Evolutionary conservation across 2,113 vertebrate genomes (phyloP).

Genomic region (Cryptotis parvus): DNA sequence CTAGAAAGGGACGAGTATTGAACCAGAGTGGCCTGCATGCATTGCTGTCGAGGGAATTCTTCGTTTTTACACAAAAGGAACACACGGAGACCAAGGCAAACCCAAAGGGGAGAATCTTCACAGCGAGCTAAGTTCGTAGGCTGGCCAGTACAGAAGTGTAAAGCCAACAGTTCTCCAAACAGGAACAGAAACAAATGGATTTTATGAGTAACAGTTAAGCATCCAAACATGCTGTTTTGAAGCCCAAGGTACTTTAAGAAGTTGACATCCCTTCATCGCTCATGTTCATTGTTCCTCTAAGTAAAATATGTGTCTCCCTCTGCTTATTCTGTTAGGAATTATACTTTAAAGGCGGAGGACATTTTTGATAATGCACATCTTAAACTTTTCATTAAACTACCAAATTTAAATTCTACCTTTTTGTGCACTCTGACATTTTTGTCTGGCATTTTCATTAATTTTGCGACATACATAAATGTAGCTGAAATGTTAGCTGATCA

Average conservation of each 20-base stretch:
- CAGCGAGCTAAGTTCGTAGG: background rate
- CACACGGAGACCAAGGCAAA: constrained; percentile 34
- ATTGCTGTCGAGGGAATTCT: constrained; percentile 66
- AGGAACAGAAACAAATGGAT: constrained; percentile 72
- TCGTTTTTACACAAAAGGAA: constrained; percentile 65
- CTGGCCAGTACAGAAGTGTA: constrained; percentile 11
- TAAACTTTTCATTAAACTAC: constrained; percentile 91
- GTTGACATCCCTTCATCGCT: constrained; percentile 78
- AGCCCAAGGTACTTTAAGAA: constrained; percentile 81
- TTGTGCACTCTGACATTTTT: constrained; percentile 93
- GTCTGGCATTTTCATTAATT: constrained; percentile 96
- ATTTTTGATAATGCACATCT: constrained; percentile 88
- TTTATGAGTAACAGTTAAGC: constrained; percentile 65
- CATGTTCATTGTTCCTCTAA: constrained; percentile 84
- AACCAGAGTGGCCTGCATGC: constrained; percentile 43
- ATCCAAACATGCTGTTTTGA: constrained; percentile 76
- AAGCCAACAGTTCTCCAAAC: constrained; percentile 52
- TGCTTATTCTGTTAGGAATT: constrained; percentile 85
- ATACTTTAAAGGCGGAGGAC: constrained; percentile 84
- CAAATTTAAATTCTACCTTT: constrained; percentile 93
- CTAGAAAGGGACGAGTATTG: constrained; percentile 46
- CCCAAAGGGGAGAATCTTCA: background rate
- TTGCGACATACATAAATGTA: constrained; percentile 92
- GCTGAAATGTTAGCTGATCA: constrained; percentile 99
- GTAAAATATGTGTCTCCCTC: constrained; percentile 84